Percentiles rank a stretch among this genome's conserved stretches.
Evolutionary conservation across 2,113 vertebrate species (phyloP).

Genomic region (Lagopus muta): DNA sequence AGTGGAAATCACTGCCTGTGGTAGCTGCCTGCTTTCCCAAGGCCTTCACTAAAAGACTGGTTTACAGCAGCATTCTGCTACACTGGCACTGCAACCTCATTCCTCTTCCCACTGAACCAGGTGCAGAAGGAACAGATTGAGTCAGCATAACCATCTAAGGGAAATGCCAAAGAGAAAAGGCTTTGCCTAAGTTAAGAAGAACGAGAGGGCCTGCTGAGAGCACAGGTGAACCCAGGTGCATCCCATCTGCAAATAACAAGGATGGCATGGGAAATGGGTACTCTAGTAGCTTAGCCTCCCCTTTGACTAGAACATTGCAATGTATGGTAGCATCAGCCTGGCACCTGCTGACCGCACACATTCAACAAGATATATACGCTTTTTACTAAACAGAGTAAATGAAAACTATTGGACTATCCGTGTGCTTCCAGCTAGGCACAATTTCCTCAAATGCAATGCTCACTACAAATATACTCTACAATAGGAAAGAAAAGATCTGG

Average conservation of each 20-base stretch:
- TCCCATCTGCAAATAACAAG: neutral
- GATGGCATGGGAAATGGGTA: neutral
- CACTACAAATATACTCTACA: neutral
- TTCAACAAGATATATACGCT: neutral
- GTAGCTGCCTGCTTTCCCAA: neutral
- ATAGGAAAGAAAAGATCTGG: neutral
- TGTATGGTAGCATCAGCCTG: neutral
- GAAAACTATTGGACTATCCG: neutral
- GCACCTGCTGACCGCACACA: neutral
- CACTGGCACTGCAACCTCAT: neutral
- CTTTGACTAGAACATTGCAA: neutral
- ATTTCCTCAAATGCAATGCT: neutral
- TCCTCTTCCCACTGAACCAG: neutral
- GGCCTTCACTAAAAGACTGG: neutral
- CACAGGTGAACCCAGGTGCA: fast-evolving
- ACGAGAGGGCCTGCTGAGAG: neutral
- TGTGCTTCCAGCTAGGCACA: neutral
- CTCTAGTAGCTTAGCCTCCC: neutral
- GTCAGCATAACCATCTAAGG: neutral
- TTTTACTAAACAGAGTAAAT: neutral
- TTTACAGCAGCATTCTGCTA: neutral
- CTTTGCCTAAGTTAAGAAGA: neutral
- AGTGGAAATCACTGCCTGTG: neutral
- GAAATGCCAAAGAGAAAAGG: neutral
- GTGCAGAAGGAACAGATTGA: neutral